Evolutionary conservation across 64 coral and sea anemone genomes (phyloP).

Genomic region (Stichodactyla helianthus): DNA sequence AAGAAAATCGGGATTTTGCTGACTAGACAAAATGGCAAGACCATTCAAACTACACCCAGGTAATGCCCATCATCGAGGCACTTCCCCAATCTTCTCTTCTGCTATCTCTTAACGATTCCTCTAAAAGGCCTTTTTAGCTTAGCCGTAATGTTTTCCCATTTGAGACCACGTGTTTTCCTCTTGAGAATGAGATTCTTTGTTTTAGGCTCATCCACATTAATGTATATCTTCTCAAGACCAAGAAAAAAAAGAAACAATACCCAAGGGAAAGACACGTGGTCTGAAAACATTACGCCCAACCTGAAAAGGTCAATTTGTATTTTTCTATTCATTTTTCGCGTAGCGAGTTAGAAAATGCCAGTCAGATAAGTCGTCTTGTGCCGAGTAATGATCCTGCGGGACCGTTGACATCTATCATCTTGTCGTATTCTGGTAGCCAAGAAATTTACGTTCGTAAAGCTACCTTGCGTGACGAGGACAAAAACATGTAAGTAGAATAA

Average conservation of each 20-base stretch:
- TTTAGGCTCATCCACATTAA: no score
- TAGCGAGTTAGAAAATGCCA: not conserved
- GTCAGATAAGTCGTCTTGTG: not conserved
- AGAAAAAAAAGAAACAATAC: no score
- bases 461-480: not conserved
- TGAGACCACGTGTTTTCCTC: no score
- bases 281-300: no score
- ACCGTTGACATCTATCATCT: not conserved
- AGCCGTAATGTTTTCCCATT: no score
- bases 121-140: no score
- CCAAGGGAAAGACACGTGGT: no score
- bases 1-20: not conserved
- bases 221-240: no score
- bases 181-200: no score
- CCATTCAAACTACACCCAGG: not conserved
- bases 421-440: constrained; percentile 1
- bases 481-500: not conserved
- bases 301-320: no score
- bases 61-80: not conserved
- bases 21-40: not conserved
- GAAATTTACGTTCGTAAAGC: not conserved
- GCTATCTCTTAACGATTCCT: no score
- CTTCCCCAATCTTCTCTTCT: no score
- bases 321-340: not conserved
- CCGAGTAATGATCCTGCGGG: not conserved